Conservation (phyloP, 2,797 vertebrate genomes). For the Bufotes viridis region DNA sequence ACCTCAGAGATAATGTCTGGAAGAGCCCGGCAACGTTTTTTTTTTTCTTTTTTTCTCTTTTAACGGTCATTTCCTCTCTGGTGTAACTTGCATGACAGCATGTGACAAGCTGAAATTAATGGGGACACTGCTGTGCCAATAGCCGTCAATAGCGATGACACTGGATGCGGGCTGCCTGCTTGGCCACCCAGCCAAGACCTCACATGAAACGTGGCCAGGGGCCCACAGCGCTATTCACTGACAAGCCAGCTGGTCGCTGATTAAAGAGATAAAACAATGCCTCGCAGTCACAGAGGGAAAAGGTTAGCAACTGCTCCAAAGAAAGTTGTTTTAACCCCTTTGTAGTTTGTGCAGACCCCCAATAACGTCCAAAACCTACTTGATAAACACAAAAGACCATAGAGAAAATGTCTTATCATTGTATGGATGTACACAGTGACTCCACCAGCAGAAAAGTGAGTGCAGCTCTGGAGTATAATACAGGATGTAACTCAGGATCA, state of each 20-base stretch:
- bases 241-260: constrained; percentile 96
- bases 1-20: constrained; percentile 77
- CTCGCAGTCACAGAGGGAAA: constrained; percentile 80
- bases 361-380: not conserved
- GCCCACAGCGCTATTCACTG: constrained; percentile 91
- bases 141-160: constrained; percentile 79
- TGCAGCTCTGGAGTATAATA: too few species aligned
- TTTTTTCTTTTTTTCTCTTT: constrained; percentile 67
- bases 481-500: too few species aligned
- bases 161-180: constrained; percentile 81
- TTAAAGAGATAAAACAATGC: constrained; percentile 88
- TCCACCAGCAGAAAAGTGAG: too few species aligned
- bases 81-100: constrained; percentile 84
- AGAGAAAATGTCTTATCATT: not conserved
- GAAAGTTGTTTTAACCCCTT: constrained; percentile 57
- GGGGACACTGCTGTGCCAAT: constrained; percentile 82
- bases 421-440: too few species aligned
- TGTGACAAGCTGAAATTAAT: constrained; percentile 83
- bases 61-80: constrained; percentile 84
- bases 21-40: constrained; percentile 76
- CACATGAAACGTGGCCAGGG: constrained; percentile 95
- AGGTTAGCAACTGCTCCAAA: constrained; percentile 71
- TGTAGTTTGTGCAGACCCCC: constrained; percentile 16
- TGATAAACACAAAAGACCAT: not conserved
- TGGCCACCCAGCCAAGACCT: constrained; percentile 92